phyloP scores from a whole-genome alignment of 2,888 invertebrate species.

The Cremastinae sp. region DNA sequence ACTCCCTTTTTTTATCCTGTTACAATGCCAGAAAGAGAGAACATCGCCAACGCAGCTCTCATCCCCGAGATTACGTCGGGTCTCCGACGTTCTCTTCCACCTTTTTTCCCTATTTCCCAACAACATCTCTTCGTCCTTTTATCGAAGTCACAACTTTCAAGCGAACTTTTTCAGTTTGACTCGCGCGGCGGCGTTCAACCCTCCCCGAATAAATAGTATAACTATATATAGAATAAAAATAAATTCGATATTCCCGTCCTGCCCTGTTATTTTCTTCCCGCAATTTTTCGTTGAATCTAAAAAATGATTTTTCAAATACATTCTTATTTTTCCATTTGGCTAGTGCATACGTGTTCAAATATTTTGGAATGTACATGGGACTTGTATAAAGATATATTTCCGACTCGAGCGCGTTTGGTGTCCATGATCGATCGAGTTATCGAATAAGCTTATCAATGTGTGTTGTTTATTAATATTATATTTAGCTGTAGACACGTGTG shows the following conservation, averaged over 20 bases:
- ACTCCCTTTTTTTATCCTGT: neutral
- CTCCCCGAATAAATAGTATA: constrained; percentile 2
- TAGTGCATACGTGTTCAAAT: too few relatives aligned
- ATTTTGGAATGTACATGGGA: too few relatives aligned
- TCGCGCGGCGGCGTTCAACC: neutral
- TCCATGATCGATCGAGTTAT: constrained; percentile 54
- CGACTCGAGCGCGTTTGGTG: constrained; percentile 8
- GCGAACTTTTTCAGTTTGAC: neutral
- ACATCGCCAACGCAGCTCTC: constrained; percentile 38
- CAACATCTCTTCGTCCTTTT: constrained; percentile 12
- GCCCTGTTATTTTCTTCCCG: constrained; percentile 2
- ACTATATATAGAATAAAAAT: constrained; percentile 34
- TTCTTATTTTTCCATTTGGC: neutral
- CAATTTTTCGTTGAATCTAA: neutral
- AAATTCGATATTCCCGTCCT: constrained; percentile 3
- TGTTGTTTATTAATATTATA: constrained; percentile 51
- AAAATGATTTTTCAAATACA: too few relatives aligned
- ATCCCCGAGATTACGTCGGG: constrained; percentile 25
- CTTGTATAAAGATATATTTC: too few relatives aligned
- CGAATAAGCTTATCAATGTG: constrained; percentile 23
- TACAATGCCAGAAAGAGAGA: constrained; percentile 26
- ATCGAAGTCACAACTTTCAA: too few relatives aligned
- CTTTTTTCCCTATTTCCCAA: constrained; percentile 7
- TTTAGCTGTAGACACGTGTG: constrained; percentile 21
- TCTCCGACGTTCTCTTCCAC: constrained; percentile 10